A percentile compares a stretch with the other conserved stretches of the same genome.
Evolutionary conservation across 2,797 vertebrate genomes (phyloP).

Genomic region (Scyliorhinus canicula): DNA sequence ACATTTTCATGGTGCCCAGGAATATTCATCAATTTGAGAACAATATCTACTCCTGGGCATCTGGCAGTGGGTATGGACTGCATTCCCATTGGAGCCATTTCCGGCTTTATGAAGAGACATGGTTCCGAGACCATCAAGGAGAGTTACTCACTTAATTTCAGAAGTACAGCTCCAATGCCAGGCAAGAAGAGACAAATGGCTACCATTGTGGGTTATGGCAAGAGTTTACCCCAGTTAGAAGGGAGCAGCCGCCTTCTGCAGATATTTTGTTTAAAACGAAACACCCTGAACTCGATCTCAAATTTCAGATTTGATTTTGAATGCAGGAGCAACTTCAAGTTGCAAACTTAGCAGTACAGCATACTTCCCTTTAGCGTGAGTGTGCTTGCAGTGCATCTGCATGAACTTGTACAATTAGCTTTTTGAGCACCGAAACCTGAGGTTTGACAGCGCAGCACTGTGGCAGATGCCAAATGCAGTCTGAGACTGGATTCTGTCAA

Average conservation of each 20-base stretch:
- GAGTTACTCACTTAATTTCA: neutral
- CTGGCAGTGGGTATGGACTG: neutral
- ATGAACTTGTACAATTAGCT: neutral
- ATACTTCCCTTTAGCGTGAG: neutral
- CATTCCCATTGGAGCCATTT: neutral
- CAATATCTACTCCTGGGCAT: neutral
- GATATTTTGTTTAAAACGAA: neutral
- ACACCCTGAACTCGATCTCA: neutral
- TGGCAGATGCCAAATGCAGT: too few relatives aligned
- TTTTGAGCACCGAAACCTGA: neutral
- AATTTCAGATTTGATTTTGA: neutral
- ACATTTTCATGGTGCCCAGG: neutral
- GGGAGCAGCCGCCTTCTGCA: neutral
- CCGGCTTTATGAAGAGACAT: neutral
- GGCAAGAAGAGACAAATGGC: neutral
- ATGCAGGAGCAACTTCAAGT: neutral
- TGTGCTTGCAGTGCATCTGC: neutral
- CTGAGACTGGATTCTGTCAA: neutral
- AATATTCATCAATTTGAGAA: neutral
- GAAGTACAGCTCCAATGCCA: neutral
- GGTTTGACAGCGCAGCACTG: neutral
- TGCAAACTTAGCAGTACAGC: neutral
- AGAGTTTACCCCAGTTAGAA: neutral
- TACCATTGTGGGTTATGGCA: neutral
- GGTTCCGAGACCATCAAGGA: too few relatives aligned